These are phyloP conservation scores for Axea sp. DNA, from an alignment of 2,888 invertebrate genomes.

Conservation along the genomic window DNA sequence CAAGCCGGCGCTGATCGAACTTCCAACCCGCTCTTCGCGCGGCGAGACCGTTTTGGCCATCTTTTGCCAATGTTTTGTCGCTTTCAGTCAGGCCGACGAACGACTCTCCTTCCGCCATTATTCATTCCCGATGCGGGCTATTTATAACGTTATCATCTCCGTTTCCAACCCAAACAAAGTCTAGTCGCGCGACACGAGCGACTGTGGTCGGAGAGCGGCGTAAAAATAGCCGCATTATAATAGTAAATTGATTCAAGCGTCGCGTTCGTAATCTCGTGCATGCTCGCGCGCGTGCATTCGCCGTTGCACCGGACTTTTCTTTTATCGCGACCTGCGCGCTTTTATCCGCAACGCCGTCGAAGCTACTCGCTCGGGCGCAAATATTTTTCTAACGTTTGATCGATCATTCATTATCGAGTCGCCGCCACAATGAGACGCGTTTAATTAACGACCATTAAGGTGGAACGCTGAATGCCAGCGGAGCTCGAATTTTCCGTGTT, in stretches of 20 bases:
- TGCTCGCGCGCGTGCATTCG: constrained; percentile 36
- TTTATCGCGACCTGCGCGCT: constrained; percentile 47
- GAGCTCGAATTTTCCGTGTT: background rate
- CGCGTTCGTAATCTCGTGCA: constrained; percentile 52
- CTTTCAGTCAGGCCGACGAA: too few relatives aligned
- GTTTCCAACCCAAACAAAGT: constrained; percentile 54
- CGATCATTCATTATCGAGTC: constrained; percentile 58
- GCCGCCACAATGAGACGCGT: constrained; percentile 35
- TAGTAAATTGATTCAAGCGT: constrained; percentile 57
- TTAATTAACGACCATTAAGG: constrained; percentile 48
- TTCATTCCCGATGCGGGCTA: constrained; percentile 17
- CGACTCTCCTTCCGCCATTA: constrained; percentile 1
- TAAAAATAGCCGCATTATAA: constrained; percentile 57
- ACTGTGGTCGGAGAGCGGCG: constrained; percentile 34
- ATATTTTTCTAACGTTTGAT: constrained; percentile 48
- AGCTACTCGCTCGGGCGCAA: constrained; percentile 41
- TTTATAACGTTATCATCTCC: constrained; percentile 49
- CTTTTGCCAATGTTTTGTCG: too few relatives aligned
- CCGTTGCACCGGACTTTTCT: constrained; percentile 29
- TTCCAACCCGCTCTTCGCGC: too few relatives aligned
- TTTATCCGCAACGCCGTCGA: constrained; percentile 32
- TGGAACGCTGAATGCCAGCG: constrained; percentile 13
- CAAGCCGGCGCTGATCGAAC: too few relatives aligned
- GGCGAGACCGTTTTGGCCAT: too few relatives aligned
- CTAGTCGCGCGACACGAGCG: constrained; percentile 38